Conservation (phyloP, 2,888 invertebrate genomes). For the Perizoma flavofasciatum region DNA sequence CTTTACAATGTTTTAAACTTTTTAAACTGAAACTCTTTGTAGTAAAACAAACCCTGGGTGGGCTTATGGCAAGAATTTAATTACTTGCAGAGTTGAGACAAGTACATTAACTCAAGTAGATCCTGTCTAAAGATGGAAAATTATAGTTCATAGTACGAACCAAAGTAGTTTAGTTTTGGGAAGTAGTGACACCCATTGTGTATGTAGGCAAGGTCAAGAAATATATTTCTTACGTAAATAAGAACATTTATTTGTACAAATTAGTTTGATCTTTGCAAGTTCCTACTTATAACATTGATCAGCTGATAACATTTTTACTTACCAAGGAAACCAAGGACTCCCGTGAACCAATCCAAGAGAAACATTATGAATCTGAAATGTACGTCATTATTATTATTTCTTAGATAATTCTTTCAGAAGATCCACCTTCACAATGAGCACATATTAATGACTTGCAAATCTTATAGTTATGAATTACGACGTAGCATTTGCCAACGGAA, state of each 20-base stretch:
- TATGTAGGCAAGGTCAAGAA: constrained; percentile 21
- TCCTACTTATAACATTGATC: constrained; percentile 17
- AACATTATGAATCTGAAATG: constrained; percentile 89
- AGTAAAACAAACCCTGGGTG: too few relatives aligned
- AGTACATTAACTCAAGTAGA: too few relatives aligned
- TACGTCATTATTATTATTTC: constrained; percentile 52
- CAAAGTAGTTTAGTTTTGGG: too few relatives aligned
- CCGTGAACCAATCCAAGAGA: constrained; percentile 98
- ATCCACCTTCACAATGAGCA: constrained; percentile 60
- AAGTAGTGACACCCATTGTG: background rate
- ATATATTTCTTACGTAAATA: constrained; percentile 7
- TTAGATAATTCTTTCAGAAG: constrained; percentile 27
- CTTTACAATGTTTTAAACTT: too few relatives aligned
- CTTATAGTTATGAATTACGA: constrained; percentile 58
- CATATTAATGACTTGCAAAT: constrained; percentile 70
- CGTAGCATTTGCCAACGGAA: constrained; percentile 45
- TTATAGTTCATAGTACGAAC: too few relatives aligned
- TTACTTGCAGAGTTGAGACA: too few relatives aligned
- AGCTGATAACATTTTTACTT: constrained; percentile 64
- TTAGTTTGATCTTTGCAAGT: background rate
- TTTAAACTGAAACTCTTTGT: too few relatives aligned
- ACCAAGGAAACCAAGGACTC: constrained; percentile 97
- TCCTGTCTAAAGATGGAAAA: too few relatives aligned
- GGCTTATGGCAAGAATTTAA: too few relatives aligned
- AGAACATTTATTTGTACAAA: background rate